phyloP scores from a whole-genome alignment of 2,113 vertebrate species.

The Myrmecobius fasciatus region DNA sequence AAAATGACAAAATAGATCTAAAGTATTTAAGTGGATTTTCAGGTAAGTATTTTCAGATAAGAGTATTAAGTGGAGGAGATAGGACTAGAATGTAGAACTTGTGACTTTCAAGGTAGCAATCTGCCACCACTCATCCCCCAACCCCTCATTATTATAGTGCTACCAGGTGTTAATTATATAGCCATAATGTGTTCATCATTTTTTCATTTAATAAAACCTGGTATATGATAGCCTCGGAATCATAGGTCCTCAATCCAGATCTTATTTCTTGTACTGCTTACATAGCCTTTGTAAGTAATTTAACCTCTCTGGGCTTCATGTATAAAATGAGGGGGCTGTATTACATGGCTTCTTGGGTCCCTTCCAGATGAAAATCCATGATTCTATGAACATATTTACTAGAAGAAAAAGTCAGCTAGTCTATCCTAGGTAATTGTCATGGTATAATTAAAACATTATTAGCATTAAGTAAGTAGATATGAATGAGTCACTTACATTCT shows the following conservation, averaged over 20 bases:
- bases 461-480: not conserved
- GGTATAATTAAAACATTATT: not conserved
- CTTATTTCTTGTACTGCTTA: not conserved
- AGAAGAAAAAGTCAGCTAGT: not conserved
- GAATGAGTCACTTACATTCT: not conserved
- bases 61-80: not conserved
- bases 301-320: not conserved
- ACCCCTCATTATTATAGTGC: too few relatives aligned
- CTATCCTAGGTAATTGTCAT: not conserved
- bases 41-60: not conserved
- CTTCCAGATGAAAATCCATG: not conserved
- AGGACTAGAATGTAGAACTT: not conserved
- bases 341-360: not conserved
- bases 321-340: not conserved
- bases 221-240: not conserved
- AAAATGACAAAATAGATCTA: not conserved
- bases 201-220: not conserved
- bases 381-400: not conserved
- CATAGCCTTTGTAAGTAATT: not conserved
- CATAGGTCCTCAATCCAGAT: not conserved
- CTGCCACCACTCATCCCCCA: too few relatives aligned
- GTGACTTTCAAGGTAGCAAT: not conserved
- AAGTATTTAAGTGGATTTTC: not conserved
- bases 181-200: not conserved
- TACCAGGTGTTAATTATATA: too few relatives aligned